Conservation (phyloP, 37 sponge, comb jelly and placozoan species). For the Bolinopsis microptera region DNA sequence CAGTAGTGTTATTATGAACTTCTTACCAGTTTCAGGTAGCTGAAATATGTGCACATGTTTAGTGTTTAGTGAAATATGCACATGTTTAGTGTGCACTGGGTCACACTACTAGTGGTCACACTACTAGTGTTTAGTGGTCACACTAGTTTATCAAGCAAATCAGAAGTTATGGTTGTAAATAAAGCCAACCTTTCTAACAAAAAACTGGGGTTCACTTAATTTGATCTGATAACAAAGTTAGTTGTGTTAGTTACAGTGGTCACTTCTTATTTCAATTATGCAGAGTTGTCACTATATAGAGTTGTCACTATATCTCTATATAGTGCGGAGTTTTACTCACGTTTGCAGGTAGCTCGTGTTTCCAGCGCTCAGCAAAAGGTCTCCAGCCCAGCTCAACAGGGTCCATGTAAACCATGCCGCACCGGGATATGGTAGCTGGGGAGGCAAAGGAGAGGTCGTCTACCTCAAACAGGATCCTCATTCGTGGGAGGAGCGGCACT, state of each 20-base stretch:
- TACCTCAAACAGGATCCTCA: conserved; percentile 78
- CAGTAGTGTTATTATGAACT: conserved; percentile 66
- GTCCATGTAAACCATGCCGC: conserved; percentile 78
- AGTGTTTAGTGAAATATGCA: neutral
- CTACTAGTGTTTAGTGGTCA: too few relatives aligned
- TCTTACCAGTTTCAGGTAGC: conserved; percentile 67
- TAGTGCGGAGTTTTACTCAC: too few relatives aligned
- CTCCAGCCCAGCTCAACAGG: conserved; percentile 78
- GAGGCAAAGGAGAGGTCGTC: conserved; percentile 73
- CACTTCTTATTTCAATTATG: too few relatives aligned
- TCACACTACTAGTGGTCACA: too few relatives aligned
- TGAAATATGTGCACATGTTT: neutral
- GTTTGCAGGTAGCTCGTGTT: conserved; percentile 68
- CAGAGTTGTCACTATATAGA: too few relatives aligned
- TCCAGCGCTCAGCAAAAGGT: conserved; percentile 74
- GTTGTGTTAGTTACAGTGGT: too few relatives aligned
- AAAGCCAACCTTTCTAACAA: too few relatives aligned
- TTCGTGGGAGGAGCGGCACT: conserved; percentile 65
- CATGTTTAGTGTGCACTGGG: neutral
- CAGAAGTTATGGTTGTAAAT: too few relatives aligned
- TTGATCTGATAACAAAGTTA: too few relatives aligned
- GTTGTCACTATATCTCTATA: too few relatives aligned
- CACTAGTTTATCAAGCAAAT: too few relatives aligned
- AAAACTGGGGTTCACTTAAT: too few relatives aligned
- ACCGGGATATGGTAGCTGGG: conserved; percentile 79